Evolutionary conservation across 2,888 invertebrate species (phyloP).

Genomic region (Tridacna gigas): DNA sequence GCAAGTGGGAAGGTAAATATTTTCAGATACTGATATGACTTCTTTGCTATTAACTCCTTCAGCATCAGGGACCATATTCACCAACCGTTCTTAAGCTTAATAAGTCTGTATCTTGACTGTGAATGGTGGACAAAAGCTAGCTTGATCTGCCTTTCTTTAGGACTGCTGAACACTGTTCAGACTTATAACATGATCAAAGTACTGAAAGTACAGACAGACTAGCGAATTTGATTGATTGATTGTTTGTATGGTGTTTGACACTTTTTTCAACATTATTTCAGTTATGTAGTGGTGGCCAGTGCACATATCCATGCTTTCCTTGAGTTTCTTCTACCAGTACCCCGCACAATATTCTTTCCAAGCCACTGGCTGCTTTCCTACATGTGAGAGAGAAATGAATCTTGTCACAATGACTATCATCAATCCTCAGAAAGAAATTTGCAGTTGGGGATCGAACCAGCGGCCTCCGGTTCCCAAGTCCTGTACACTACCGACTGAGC

Average conservation of each 20-base stretch:
- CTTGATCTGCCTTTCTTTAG: too few relatives aligned
- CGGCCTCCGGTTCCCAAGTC: not conserved
- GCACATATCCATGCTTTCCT: not conserved
- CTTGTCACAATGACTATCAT: not conserved
- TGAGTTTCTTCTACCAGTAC: not conserved
- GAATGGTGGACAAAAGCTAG: too few relatives aligned
- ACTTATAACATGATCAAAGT: too few relatives aligned
- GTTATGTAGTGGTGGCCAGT: not conserved
- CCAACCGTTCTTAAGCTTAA: too few relatives aligned
- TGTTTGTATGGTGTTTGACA: too few relatives aligned
- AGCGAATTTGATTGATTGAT: too few relatives aligned
- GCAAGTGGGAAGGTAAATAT: slow-evolving; percentile 90
- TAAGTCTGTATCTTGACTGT: too few relatives aligned
- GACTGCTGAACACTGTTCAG: too few relatives aligned
- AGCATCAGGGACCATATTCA: too few relatives aligned
- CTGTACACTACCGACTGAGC: not conserved
- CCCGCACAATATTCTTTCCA: not conserved
- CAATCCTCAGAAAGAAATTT: not conserved
- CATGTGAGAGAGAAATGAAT: not conserved
- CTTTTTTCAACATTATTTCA: too few relatives aligned
- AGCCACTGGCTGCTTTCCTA: not conserved
- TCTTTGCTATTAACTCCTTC: too few relatives aligned
- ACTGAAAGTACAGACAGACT: too few relatives aligned
- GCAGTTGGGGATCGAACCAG: not conserved
- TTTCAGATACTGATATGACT: not conserved